These are phyloP conservation scores for Brenthis daphne DNA, from an alignment of 2,888 invertebrate genomes.

Conservation along the genomic window DNA sequence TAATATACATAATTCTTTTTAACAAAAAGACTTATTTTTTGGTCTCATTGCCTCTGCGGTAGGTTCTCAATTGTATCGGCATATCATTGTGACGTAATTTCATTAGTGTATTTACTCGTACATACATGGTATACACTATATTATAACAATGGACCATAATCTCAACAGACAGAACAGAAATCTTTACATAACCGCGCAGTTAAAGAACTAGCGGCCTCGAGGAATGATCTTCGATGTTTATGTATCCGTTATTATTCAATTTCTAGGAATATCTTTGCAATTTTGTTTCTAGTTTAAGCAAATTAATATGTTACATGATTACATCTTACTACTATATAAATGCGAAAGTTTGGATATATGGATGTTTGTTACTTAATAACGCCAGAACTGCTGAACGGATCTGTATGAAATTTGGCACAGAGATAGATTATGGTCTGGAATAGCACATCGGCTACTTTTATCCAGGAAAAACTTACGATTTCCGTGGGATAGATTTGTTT, in stretches of 20 bases:
- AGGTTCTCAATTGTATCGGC: conserved; percentile 24
- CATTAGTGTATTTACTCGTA: conserved; percentile 26
- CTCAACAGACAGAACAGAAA: conserved; percentile 26
- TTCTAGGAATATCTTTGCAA: not conserved
- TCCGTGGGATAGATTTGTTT: too few species aligned
- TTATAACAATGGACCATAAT: conserved; percentile 42
- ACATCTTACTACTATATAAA: too few species aligned
- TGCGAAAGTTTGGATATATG: too few species aligned
- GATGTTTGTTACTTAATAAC: too few species aligned
- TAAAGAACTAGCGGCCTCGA: not conserved
- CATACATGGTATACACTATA: conserved; percentile 26
- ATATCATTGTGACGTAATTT: conserved; percentile 37
- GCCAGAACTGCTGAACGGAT: too few species aligned
- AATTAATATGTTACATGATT: too few species aligned
- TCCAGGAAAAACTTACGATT: too few species aligned
- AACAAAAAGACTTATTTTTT: conserved; percentile 16
- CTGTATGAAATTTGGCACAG: too few species aligned
- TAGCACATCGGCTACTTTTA: too few species aligned
- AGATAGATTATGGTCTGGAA: too few species aligned
- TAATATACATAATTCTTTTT: not conserved
- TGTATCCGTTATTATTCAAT: not conserved
- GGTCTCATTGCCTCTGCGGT: conserved; percentile 31
- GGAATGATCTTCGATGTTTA: conserved; percentile 2
- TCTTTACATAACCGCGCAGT: conserved; percentile 37
- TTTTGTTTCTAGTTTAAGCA: too few species aligned